Evolutionary conservation across 2,888 invertebrate genomes (phyloP).

Genomic region (Keiferia lycopersicella): DNA sequence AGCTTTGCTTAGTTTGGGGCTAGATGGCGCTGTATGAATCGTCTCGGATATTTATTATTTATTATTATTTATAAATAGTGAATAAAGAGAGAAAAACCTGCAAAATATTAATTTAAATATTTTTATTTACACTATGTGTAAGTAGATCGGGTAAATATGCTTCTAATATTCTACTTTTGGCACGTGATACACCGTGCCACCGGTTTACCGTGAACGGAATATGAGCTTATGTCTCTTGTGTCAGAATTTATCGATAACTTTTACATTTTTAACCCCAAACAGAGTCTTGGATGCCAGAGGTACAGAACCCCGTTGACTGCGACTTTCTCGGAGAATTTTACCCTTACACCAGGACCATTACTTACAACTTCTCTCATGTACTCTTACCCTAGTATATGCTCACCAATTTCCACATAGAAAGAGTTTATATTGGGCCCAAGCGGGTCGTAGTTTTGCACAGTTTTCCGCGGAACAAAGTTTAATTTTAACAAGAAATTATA

Average conservation of each 20-base stretch:
- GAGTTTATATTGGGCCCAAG: conserved; percentile 40
- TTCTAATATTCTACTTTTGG: too few species aligned
- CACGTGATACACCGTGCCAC: too few species aligned
- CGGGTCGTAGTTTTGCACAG: conserved; percentile 31
- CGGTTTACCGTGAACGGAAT: too few species aligned
- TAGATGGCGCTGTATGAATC: too few species aligned
- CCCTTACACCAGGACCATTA: conserved; percentile 42
- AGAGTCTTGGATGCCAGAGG: conserved; percentile 32
- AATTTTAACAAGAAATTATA: conserved; percentile 28
- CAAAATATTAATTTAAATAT: too few species aligned
- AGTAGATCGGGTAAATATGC: too few species aligned
- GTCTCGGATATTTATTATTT: too few species aligned
- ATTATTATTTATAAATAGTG: too few species aligned
- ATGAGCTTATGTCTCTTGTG: too few species aligned
- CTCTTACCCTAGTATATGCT: conserved; percentile 14
- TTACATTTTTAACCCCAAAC: conserved; percentile 38
- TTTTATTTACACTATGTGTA: too few species aligned
- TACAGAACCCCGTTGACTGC: conserved; percentile 34
- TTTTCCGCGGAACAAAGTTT: conserved; percentile 18
- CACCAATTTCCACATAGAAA: conserved; percentile 25
- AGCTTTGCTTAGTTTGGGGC: too few species aligned
- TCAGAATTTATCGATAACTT: background rate
- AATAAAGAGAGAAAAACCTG: too few species aligned
- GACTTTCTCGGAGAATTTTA: conserved; percentile 47
- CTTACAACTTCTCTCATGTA: conserved; percentile 47